A percentile compares a stretch with the other conserved stretches of the same genome.
Conservation (phyloP, 2,113 vertebrate species). For the Struthio camelus region DNA sequence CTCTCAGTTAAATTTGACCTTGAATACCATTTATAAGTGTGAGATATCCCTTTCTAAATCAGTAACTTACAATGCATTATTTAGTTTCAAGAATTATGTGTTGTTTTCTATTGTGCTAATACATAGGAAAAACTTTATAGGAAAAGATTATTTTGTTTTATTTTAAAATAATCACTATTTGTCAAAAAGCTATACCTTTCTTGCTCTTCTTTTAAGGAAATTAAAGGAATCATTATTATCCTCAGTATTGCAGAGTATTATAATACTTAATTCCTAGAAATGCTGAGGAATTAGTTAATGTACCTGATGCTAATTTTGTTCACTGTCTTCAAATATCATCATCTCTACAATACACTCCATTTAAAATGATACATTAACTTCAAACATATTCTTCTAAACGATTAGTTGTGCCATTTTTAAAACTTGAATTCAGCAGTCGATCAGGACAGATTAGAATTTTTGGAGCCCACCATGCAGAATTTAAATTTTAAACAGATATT, state of each 20-base stretch:
- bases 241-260: constrained; percentile 22
- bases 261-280: constrained; percentile 46
- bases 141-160: neutral
- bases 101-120: neutral
- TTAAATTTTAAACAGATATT: neutral
- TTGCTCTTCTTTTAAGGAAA: neutral
- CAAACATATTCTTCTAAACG: neutral
- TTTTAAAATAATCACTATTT: constrained; percentile 4
- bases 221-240: neutral
- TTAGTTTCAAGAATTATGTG: neutral
- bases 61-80: neutral
- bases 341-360: neutral
- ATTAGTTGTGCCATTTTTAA: neutral
- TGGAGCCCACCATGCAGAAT: neutral
- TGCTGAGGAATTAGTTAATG: constrained; percentile 24
- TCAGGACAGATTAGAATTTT: neutral
- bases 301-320: constrained; percentile 5
- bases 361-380: constrained; percentile 39
- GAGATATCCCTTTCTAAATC: neutral
- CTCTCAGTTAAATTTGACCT: neutral
- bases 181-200: neutral
- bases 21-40: neutral
- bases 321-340: constrained; percentile 2
- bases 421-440: neutral
- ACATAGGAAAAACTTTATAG: neutral